Conservation (phyloP, 2,113 vertebrate genomes). For the Dromas ardeola region DNA sequence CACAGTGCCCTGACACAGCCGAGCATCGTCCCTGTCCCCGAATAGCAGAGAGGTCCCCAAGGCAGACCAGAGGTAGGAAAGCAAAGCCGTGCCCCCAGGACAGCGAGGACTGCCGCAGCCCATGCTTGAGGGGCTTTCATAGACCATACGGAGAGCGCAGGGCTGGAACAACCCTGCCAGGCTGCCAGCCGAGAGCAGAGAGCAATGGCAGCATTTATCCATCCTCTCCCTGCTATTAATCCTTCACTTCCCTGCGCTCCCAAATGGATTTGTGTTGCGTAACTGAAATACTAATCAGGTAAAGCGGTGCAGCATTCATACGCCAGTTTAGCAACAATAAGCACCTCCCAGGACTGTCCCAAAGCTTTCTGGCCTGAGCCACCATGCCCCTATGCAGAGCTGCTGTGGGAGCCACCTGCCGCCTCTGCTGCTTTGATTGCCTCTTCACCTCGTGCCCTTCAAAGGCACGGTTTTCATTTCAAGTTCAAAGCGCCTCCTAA, state of each 20-base stretch:
- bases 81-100: background rate
- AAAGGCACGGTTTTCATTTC: background rate
- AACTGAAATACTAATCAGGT: background rate
- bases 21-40: accelerated
- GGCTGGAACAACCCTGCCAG: background rate
- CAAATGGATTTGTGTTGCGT: background rate
- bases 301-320: accelerated
- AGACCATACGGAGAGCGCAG: background rate
- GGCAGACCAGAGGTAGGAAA: background rate
- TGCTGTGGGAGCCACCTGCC: background rate
- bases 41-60: background rate
- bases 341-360: background rate
- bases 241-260: background rate
- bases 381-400: background rate
- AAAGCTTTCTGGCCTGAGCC: background rate
- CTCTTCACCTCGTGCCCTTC: background rate
- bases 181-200: background rate
- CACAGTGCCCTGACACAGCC: background rate
- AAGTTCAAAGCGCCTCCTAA: background rate
- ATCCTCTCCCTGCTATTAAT: background rate
- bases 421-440: background rate
- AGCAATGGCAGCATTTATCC: background rate
- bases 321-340: background rate
- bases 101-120: background rate
- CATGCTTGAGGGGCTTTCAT: background rate